Evolutionary conservation across 1,140 invertebrate genomes (phyloP).

Genomic region (Drosophila quadrilineata): DNA sequence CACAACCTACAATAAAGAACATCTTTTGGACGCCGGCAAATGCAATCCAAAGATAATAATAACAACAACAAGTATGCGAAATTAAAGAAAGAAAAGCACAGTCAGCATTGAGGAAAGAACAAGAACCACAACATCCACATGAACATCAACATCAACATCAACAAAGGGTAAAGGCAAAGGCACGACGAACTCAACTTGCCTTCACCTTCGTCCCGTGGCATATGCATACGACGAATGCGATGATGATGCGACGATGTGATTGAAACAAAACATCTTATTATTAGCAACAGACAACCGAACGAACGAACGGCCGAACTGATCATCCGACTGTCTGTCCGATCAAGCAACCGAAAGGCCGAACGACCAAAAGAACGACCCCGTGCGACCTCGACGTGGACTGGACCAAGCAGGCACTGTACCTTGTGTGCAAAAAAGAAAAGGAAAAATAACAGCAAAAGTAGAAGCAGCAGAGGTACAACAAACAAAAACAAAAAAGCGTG

Average conservation of each 20-base stretch:
- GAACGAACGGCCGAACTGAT: conserved; percentile 42
- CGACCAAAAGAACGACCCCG: conserved; percentile 65
- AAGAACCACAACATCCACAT: conserved; percentile 6
- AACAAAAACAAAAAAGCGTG: conserved; percentile 48
- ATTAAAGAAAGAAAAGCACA: conserved; percentile 17
- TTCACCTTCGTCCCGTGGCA: conserved; percentile 27
- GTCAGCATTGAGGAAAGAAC: conserved; percentile 38
- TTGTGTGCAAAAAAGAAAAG: neutral
- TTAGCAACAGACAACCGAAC: conserved; percentile 55
- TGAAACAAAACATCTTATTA: conserved; percentile 80
- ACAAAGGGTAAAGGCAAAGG: conserved; percentile 6
- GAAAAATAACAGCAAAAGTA: conserved; percentile 6
- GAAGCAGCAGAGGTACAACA: too few relatives aligned
- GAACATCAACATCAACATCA: conserved; percentile 10
- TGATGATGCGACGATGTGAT: conserved; percentile 75
- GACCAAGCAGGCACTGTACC: conserved; percentile 6
- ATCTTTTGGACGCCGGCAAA: conserved; percentile 30
- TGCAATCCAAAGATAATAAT: conserved; percentile 20
- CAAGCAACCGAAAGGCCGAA: conserved; percentile 23
- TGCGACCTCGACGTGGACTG: conserved; percentile 65
- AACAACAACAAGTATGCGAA: conserved; percentile 6
- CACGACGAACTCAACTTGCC: conserved; percentile 28
- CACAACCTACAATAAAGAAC: conserved; percentile 30
- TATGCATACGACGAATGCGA: conserved; percentile 56
- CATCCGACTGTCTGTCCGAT: neutral